Evolutionary conservation across 2,888 invertebrate species (phyloP).

Genomic region (Tetragnatha montana): DNA sequence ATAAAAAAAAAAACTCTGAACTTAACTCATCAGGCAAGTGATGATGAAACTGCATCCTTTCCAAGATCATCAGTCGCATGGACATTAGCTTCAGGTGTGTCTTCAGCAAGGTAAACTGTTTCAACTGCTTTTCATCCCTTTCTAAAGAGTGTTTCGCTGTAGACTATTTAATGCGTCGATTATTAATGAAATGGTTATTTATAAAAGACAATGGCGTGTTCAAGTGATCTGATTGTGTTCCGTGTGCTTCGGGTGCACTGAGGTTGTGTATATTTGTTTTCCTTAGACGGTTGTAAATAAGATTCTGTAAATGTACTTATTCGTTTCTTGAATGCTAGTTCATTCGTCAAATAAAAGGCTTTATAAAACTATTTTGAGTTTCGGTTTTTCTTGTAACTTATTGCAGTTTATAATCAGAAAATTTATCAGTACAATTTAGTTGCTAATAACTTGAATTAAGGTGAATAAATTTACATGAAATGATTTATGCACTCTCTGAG

Average conservation of each 20-base stretch:
- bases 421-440: too few species aligned
- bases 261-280: constrained; percentile 48
- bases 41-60: neutral
- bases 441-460: too few species aligned
- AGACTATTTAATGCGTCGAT: constrained; percentile 11
- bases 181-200: neutral
- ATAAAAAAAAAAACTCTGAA: neutral
- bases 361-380: constrained; percentile 49
- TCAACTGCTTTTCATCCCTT: constrained; percentile 36
- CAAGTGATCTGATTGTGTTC: neutral
- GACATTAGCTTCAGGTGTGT: constrained; percentile 15
- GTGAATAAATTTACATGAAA: too few species aligned
- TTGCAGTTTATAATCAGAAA: too few species aligned
- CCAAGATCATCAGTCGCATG: neutral
- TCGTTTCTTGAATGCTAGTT: constrained; percentile 51
- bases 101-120: constrained; percentile 58
- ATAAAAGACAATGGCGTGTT: neutral
- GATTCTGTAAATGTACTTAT: constrained; percentile 58
- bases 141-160: constrained; percentile 42
- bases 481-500: too few species aligned
- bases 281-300: constrained; percentile 58
- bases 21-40: neutral
- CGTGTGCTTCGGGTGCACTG: neutral
- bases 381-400: constrained; percentile 11
- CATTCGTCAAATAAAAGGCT: constrained; percentile 60